Evolutionary conservation across 2,113 vertebrate species (phyloP), one percentile per base, ranked within the genome.

Genomic region (Lycaon pictus): DNA sequence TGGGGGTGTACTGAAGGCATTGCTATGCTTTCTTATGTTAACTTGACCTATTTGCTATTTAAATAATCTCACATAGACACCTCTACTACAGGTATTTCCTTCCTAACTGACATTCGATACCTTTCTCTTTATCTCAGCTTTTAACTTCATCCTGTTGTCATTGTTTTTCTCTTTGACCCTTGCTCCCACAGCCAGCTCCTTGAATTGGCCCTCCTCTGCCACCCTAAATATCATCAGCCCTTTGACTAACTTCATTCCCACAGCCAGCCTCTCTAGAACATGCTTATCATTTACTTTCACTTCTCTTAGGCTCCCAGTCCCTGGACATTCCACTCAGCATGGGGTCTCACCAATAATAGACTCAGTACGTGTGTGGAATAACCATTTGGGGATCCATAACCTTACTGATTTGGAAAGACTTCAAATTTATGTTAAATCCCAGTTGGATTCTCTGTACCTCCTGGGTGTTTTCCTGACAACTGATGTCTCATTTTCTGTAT

Each of bases 401-500:
- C 5, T 2, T 62, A n/a, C 22, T 96, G 53, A 92, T 87, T 94
- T 97, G 72, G 60, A 94, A 95, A 86, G 35, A 79, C 51, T 95
- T 90, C 35, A 90, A 48, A 88, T 82, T 72, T 77, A 74, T 94
- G n/a, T 95, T 82, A 83, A 63, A 90, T 37, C 29, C 72, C 72
- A 72, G 32, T 95, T 85, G 74, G 81, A 69, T 84, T 90, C 93
- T 95, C 63, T 16, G 35, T 69, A 88, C 25, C 76, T 95, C 81
- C 63, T 86, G 12, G 35, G 71, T 94, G 43, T 77, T 94, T 92
- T 82, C 37, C 71, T 51, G 29, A 83, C 62, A 90, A 63, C 51
- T 89, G 11, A 95, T 94, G n/a, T 84, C 74, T 93, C 69, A 67
- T 25, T 90, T 87, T 92, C 51, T 85, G 3, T 51, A 58, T 69